Base-by-base conservation (phyloP, 2,113 vertebrate genomes). In the Piprites chloris region DNA sequence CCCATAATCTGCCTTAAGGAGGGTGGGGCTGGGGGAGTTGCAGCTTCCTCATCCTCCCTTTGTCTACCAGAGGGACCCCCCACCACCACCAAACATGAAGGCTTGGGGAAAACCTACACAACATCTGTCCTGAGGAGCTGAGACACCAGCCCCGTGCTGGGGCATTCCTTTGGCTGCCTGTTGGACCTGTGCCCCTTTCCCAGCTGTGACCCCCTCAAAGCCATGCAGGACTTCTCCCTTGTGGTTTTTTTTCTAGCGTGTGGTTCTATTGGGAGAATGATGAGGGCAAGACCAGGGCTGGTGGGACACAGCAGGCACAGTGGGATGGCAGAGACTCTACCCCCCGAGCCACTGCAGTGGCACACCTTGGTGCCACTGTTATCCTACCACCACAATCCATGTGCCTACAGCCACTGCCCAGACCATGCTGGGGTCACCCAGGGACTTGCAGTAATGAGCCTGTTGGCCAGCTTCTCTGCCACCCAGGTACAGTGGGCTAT, bases 321-420 rank as follows among this genome's bases (percentile, higher is more conserved):
- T 18, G 35, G 16, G 27, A 23, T 67, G 32, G 73, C 11, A n/a
- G 59, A 68, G 16, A 74, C 9, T 11, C 68, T 63, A 20, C 2
- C 19, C 16, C 9, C 9, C 1, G 2, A 65, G 16, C 41, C 59
- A 56, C 58, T 3, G 2, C 37, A 41, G 27, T 68, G 41, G 30
- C 47, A 52, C 8, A 50, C 26, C 24, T 74, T 39, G 27, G 42
- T 93, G 61, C 84, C 56, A 71, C 2, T 1, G 0, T 53, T 69
- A 37, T 56, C 21, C 30, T 33, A 23, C 21, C 12, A 27, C 12
- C 9, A 9, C 35, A 50, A 23, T 47, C 35, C 0, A 0, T 20
- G 52, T 93, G 65, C 61, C 88, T 78, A 9, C 20, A 66, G 47
- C 50, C 41, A 14, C 55, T 74, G 58, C 21, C 12, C 47, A 44